These are phyloP conservation scores for Dryadula phaetusa DNA, from an alignment of 2,888 invertebrate genomes.

Conservation along the genomic window DNA sequence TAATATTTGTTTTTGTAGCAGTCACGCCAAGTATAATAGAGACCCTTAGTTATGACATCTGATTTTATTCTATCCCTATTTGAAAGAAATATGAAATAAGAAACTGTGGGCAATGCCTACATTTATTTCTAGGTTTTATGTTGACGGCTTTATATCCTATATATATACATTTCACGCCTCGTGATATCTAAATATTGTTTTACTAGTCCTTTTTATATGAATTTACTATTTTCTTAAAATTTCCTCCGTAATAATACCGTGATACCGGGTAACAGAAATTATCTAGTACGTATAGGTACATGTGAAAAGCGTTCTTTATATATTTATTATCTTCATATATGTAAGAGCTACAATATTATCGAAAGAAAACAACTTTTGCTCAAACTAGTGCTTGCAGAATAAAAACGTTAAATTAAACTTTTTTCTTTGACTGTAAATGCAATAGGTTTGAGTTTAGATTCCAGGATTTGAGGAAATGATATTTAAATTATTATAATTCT, in stretches of 20 bases:
- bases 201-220: background rate
- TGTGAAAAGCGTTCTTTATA: too few species aligned
- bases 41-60: conserved; percentile 5
- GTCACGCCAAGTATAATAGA: background rate
- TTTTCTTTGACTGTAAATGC: too few species aligned
- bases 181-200: background rate
- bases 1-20: background rate
- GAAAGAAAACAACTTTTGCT: background rate
- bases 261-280: too few species aligned
- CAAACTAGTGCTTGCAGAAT: background rate
- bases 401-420: background rate
- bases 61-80: background rate
- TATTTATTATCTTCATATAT: too few species aligned
- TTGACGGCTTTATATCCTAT: conserved; percentile 6
- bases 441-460: too few species aligned
- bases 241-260: too few species aligned
- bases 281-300: too few species aligned
- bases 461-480: too few species aligned
- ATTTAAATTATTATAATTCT: too few species aligned
- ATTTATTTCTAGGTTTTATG: background rate
- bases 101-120: background rate
- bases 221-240: too few species aligned
- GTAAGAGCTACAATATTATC: too few species aligned
- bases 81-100: background rate
- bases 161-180: background rate